phyloP scores from a whole-genome alignment of 2,113 vertebrate genomes.

The Gila orcuttii region DNA sequence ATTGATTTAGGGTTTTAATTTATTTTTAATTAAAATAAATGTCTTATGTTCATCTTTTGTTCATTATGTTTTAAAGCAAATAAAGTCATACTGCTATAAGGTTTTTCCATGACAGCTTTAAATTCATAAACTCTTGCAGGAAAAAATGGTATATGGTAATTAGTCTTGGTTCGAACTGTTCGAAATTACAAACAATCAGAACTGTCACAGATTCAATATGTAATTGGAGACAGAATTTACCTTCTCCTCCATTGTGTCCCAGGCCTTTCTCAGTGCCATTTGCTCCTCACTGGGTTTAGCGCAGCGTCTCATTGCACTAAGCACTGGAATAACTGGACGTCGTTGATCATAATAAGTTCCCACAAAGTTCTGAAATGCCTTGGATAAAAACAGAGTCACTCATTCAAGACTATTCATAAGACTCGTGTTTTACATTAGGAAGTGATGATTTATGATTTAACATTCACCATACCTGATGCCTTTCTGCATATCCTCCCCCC shows the following conservation, averaged over 20 bases:
- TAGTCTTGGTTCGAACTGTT: too few species aligned
- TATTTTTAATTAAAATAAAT: background rate
- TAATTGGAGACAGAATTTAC: slow-evolving; percentile 57
- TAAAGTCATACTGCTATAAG: background rate
- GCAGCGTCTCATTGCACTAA: slow-evolving; percentile 64
- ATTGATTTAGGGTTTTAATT: background rate
- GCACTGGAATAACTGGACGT: slow-evolving; percentile 65
- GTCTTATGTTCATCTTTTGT: background rate
- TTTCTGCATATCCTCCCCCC: slow-evolving; percentile 67
- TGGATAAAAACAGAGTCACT: background rate
- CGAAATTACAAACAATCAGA: background rate
- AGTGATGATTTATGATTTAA: background rate
- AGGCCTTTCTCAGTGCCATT: slow-evolving; percentile 66
- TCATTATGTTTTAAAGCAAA: background rate
- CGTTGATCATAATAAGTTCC: slow-evolving; percentile 75
- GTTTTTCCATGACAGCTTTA: background rate
- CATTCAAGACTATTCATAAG: background rate
- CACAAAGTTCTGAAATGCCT: slow-evolving; percentile 80
- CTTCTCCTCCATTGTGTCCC: slow-evolving; percentile 74
- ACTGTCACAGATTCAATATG: background rate
- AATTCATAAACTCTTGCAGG: too few species aligned
- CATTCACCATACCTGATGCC: slow-evolving; percentile 71
- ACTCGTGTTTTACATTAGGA: background rate
- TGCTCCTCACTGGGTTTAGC: slow-evolving; percentile 65
- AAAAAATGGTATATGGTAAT: too few species aligned